A percentile compares a stretch with the other conserved stretches of the same genome.
Evolutionary conservation across 2,113 vertebrate species (phyloP).

Genomic region (Gorsachius goisagi): DNA sequence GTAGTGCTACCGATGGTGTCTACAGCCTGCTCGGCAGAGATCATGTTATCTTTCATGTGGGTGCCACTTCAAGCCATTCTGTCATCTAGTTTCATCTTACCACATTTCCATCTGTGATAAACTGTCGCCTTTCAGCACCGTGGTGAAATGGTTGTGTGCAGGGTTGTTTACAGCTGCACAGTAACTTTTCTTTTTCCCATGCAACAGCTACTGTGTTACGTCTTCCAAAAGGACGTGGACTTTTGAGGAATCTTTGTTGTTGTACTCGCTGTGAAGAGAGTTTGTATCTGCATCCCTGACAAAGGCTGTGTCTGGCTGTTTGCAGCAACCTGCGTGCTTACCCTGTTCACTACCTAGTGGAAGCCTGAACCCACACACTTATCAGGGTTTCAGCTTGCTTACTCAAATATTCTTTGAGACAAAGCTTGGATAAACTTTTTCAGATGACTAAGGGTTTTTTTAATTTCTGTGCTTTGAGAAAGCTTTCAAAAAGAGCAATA

Average conservation of each 20-base stretch:
- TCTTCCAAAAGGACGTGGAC: not conserved
- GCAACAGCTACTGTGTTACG: accelerated
- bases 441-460: not conserved
- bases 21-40: accelerated
- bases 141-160: not conserved
- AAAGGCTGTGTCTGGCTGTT: not conserved
- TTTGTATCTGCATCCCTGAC: not conserved
- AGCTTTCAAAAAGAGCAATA: not conserved
- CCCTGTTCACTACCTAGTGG: not conserved
- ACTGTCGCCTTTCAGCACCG: accelerated
- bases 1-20: accelerated
- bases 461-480: not conserved
- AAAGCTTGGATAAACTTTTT: not conserved
- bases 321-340: not conserved
- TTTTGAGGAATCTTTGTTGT: not conserved
- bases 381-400: not conserved
- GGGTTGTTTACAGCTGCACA: not conserved
- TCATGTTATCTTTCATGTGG: not conserved
- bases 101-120: not conserved
- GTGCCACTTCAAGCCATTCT: not conserved
- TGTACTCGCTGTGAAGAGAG: not conserved
- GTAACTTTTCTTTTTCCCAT: not conserved
- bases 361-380: not conserved
- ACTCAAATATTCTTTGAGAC: not conserved
- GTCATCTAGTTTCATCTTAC: not conserved